Evolutionary conservation across 2,797 vertebrate genomes (phyloP).

Genomic region (Sebastes trivittatus): DNA sequence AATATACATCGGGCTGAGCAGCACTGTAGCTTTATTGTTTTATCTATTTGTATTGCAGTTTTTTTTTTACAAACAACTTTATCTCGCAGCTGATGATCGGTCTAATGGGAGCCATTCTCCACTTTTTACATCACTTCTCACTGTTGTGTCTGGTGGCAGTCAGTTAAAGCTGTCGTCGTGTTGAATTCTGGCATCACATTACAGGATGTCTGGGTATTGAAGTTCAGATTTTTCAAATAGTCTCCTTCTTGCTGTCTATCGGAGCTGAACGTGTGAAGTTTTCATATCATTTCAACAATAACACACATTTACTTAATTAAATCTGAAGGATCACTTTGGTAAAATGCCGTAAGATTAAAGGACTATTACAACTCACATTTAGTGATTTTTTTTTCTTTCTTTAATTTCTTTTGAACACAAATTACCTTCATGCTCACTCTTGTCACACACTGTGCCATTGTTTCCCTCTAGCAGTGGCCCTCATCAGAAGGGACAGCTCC

Average conservation of each 20-base stretch:
- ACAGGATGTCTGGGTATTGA: not conserved
- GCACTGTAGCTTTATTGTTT: slow-evolving; percentile 38
- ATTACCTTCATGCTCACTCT: slow-evolving; percentile 26
- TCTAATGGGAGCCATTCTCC: slow-evolving; percentile 17
- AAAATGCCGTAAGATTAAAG: slow-evolving; percentile 18
- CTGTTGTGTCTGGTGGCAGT: not conserved
- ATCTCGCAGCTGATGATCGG: slow-evolving; percentile 16
- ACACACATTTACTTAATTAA: not conserved
- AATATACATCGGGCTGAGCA: slow-evolving; percentile 52
- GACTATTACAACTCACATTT: slow-evolving; percentile 12
- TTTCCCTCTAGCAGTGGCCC: slow-evolving; percentile 38
- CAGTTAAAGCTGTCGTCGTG: not conserved
- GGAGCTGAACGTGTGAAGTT: not conserved
- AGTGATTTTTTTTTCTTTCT: slow-evolving; percentile 26
- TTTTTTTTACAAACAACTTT: slow-evolving; percentile 17
- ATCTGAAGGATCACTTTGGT: slow-evolving; percentile 2
- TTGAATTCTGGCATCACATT: not conserved
- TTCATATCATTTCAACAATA: not conserved
- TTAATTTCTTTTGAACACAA: slow-evolving; percentile 35
- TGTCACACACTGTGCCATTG: not conserved
- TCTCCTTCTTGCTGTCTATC: not conserved
- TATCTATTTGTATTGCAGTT: slow-evolving; percentile 27
- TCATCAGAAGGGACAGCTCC: slow-evolving; percentile 76
- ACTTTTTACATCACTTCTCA: not conserved
- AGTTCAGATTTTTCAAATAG: not conserved